Conservation (phyloP, 2,888 invertebrate genomes). For the Phymatocera aterrima region DNA sequence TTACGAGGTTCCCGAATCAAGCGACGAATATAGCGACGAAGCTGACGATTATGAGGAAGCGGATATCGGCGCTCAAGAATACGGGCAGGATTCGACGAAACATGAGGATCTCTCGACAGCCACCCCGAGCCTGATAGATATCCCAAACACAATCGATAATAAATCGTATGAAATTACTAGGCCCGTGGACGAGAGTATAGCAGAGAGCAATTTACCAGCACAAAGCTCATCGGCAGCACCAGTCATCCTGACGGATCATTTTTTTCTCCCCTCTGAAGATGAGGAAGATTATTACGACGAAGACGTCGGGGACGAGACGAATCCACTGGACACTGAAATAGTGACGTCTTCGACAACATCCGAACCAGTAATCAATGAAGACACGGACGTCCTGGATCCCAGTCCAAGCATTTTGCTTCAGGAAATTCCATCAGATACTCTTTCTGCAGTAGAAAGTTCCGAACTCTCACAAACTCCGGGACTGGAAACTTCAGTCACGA, state of each 20-base stretch:
- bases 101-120: slow-evolving; percentile 42
- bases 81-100: slow-evolving; percentile 13
- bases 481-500: background rate
- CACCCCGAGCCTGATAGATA: slow-evolving; percentile 63
- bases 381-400: background rate
- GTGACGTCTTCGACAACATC: slow-evolving; percentile 12
- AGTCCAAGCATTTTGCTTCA: background rate
- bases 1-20: slow-evolving; percentile 61
- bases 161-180: slow-evolving; percentile 51
- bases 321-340: slow-evolving; percentile 26
- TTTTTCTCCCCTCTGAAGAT: slow-evolving; percentile 65
- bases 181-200: slow-evolving; percentile 36
- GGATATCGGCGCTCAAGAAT: slow-evolving; percentile 48
- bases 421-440: background rate
- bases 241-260: slow-evolving; percentile 71
- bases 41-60: slow-evolving; percentile 51
- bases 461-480: background rate
- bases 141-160: slow-evolving; percentile 61
- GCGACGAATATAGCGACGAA: slow-evolving; percentile 59
- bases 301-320: slow-evolving; percentile 11
- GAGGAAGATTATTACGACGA: slow-evolving; percentile 53
- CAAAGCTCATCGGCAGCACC: slow-evolving; percentile 53
- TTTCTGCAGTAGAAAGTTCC: background rate
- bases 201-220: background rate
- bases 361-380: slow-evolving; percentile 32